Base-by-base conservation (phyloP, 23 tunicate species). In the Clavelina lepadiformis region DNA sequence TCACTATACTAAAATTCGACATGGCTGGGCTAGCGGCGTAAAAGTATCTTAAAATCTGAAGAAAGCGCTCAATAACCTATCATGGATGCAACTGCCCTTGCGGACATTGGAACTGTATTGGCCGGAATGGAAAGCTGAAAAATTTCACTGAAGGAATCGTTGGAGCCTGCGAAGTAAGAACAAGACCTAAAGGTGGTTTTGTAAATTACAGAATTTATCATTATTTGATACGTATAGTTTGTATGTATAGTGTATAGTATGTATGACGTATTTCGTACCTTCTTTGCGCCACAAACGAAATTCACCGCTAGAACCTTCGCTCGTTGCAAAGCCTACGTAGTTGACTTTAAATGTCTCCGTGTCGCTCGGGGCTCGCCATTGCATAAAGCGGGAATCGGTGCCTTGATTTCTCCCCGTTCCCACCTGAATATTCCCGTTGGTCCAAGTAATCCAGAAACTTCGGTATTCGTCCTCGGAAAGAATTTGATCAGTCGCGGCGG, bases 381-480 rank as follows among this genome's bases (percentile, higher is more conserved):
- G 75, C 80, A 85, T 77, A 65, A 91, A 82, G 28, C 41, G 59
- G 1, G 92, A 60, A 3, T 24, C 79, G 0, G 28, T 49, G 21
- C 38, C 47, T 33, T 71, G 68, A 5, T 35, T 52, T 23, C 45
- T 68, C 24, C 97, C 97, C 21, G 73, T 50, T 13, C 97, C 97
- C 25, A 86, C 85, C 46, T 74, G 71, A 24, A 93, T 79, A 54
- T 63, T 75, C 22, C 80, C 82, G 36, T 41, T 31, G 8, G 61
- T 26, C 98, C 94, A 93, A 22, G 80, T 33, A n/a, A 93, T 67
- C 98, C 98, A 93, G 73, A 93, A 93, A 69, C 82, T 54, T 3
- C 85, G 38, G 44, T 31, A 85, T 44, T 91, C 77, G 38, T 68
- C 67, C 1, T 28, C 64, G 13, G 88, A 79, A 18, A 93, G 44